Evolutionary conservation across 2,888 invertebrate species (phyloP).

Genomic region (Pseudococcus jackbeardsleyi): DNA sequence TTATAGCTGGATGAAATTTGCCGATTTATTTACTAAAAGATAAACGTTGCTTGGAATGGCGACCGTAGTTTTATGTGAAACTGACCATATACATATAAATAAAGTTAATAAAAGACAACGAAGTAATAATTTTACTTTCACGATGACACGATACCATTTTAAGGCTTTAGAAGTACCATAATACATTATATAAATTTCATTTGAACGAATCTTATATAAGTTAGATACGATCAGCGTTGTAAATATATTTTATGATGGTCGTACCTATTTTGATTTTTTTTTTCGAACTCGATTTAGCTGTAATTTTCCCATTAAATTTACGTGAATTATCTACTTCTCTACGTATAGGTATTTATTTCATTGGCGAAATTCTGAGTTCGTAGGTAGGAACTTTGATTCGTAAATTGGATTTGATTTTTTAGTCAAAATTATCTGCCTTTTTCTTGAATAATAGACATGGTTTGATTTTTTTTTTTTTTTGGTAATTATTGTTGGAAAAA

Average conservation of each 20-base stretch:
- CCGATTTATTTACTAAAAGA: background rate
- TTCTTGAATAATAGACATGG: too few species aligned
- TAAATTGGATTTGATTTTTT: background rate
- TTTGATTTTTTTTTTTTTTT: too few species aligned
- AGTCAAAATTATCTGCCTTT: background rate
- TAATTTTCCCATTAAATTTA: background rate
- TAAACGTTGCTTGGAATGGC: conserved; percentile 18
- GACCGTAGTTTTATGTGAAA: background rate
- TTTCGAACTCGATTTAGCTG: background rate
- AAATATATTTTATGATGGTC: conserved; percentile 48
- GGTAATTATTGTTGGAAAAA: too few species aligned
- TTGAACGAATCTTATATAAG: background rate
- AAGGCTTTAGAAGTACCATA: background rate
- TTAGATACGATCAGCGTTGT: conserved; percentile 37
- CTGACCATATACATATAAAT: conserved; percentile 16
- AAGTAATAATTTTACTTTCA: conserved; percentile 21
- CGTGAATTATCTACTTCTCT: background rate
- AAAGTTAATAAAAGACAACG: conserved; percentile 34
- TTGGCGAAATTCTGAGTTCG: too few species aligned
- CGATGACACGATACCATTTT: conserved; percentile 10
- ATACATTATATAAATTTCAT: conserved; percentile 12
- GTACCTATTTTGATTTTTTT: background rate
- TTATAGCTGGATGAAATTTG: conserved; percentile 15
- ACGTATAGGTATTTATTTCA: background rate
- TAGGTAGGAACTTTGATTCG: background rate